Evolutionary conservation across 2,797 vertebrate species (phyloP).

Genomic region (Centroberyx gerrardi): DNA sequence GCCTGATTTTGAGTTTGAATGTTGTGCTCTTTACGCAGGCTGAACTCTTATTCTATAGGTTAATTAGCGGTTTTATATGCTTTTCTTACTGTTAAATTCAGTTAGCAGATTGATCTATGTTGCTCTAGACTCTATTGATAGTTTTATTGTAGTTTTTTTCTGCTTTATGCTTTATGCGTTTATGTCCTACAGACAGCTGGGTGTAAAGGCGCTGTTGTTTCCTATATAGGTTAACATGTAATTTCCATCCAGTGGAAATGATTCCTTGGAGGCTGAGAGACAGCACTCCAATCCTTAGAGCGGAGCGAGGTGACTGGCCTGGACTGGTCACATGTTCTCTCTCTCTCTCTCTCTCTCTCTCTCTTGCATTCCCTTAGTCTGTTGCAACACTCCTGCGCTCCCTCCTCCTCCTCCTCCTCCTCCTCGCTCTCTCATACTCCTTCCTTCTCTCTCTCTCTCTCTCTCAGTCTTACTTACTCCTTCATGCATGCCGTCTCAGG

Average conservation of each 20-base stretch:
- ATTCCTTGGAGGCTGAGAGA: slow-evolving; percentile 78
- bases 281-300: slow-evolving; percentile 76
- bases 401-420: slow-evolving; percentile 46
- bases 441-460: slow-evolving; percentile 25
- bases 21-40: slow-evolving; percentile 1
- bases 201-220: slow-evolving; percentile 46
- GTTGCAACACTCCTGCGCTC: slow-evolving; percentile 35
- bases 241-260: slow-evolving; percentile 73
- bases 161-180: neutral
- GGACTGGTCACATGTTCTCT: slow-evolving; percentile 91
- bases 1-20: neutral
- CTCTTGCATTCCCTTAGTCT: slow-evolving; percentile 57
- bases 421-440: slow-evolving; percentile 33
- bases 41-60: neutral
- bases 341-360: slow-evolving; percentile 35
- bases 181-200: slow-evolving; percentile 17
- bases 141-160: slow-evolving; percentile 7
- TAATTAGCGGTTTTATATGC: neutral
- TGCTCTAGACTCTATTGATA: slow-evolving; percentile 44
- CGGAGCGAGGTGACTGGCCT: slow-evolving; percentile 91
- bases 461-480: slow-evolving; percentile 44
- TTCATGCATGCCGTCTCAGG: slow-evolving; percentile 11
- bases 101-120: slow-evolving; percentile 34
- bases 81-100: slow-evolving; percentile 1
- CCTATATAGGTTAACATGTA: slow-evolving; percentile 58